Base-by-base conservation (phyloP, 1,140 invertebrate genomes). In the Lasioglossum albipes region DNA sequence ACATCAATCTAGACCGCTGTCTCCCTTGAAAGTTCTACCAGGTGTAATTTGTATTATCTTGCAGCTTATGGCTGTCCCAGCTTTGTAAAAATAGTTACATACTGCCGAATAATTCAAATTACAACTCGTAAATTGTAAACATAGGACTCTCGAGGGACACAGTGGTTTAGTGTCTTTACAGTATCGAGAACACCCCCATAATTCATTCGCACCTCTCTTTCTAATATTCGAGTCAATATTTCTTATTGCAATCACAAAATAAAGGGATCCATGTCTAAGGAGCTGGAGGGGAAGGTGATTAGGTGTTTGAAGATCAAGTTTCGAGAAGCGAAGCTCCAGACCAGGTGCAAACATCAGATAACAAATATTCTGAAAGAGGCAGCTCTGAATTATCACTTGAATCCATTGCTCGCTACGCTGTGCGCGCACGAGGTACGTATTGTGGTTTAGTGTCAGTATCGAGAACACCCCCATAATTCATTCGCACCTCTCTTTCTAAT, bases 301-400 rank as follows among this genome's bases (percentile, higher is more conserved):
- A 94, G 95, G 84, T 97, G 96, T 87, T 93, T 97, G 45, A 96
- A 97, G 92, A 95, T 95, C 57, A 96, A 97, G 91, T 97, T 97
- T 83, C 95, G 96, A 10, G 94, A 96, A 88, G 95, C 95, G 0
- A 96, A 96, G 90, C 90, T 98, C 20, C 95, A 95, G 10, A 89
- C 93, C n/a, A 93, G 94, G 36, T 99, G 98, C 91, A 96, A 97
- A 87, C 95, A 95, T 86, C 96, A 98, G 93, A 95, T 99, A 91
- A 94, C 96, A 9, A 95, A 95, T 83, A 95, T 98, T 70, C 94
- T 98, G 57, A 95, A 96, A 91, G 97, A 98, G 90, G 96, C 97
- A 87, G 97, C 97, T 6, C 91, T 97, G 41, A 97, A 98, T 94
- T 97, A 97, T 89, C 95, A 96, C 88, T 92, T 98, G 59, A 98